Evolutionary conservation across 1,140 invertebrate genomes (phyloP), one percentile per base, ranked within the genome.

Genomic region (Meloidogyne chitwoodi): DNA sequence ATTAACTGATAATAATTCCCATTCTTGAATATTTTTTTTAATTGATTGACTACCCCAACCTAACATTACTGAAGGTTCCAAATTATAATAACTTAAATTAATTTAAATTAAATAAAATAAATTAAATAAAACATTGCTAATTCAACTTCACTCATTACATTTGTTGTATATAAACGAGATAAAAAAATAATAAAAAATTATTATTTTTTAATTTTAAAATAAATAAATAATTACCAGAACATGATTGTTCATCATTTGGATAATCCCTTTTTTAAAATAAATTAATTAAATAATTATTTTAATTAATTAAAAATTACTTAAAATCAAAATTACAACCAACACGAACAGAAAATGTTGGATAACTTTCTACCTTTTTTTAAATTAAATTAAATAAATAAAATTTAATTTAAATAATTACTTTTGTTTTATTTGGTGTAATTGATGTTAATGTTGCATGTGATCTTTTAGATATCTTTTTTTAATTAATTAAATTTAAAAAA

Each of bases 271-370:
- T 73, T 6, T 24, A 73, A 22, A 11, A 22, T 4, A 31, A 34
- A 31, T 48, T 6, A 6, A 26, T 8, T 67, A 19, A 61, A 26
- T 73, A 16, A 72, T 11, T n/a, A 14, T 34, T 64, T 19, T 8
- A 22, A 19, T 24, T 44, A 31, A 75, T 16, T 19, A 27, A 29
- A 29, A 75, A 0, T 16, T n/a, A 79, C 77, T 78, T 78, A 69
- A 76, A 85, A 68, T 85, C 84, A 63, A 85, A 84, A 26, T 69
- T 24, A 63, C 84, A 85, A 0, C 84, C 84, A 56, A 85, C 76
- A 72, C 83, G 81, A 14, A 85, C 83, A 8, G 80, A 77, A 74
- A 85, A 85, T 29, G 82, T 86, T 26, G 84, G 84, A 63, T 86
- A 85, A 44, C 83, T 77, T 74, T 85, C 84, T 24, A 85, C 80